Base-by-base conservation (phyloP, 2,888 invertebrate species). In the Dichetophora obliterata region DNA sequence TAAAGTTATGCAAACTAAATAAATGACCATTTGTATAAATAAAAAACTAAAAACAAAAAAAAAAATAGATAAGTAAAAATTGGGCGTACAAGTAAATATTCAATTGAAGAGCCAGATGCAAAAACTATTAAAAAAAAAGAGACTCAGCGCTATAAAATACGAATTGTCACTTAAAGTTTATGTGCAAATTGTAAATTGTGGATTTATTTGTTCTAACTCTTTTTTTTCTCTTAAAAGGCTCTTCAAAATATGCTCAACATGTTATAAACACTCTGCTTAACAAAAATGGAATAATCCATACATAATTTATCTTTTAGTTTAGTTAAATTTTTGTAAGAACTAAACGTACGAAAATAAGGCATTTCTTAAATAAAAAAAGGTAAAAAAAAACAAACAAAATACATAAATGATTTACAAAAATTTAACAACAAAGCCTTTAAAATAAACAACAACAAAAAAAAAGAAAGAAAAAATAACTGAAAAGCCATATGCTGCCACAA, bases 401-500 rank as follows among this genome's bases (percentile, higher is more conserved):
- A 75, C 72, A 65, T 75, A 79, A 77, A 76, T 79, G 78, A 75
- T 74, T 69, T 65, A 80, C 24, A 61, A 73, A 27, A 63, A 27
- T 34, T 24, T 34, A 76, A 59, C 73, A 75, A 80, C 43, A 48
- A 78, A 78, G 59, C 68, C 68, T 68, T 68, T 68, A 66, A 66
- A 54, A 76, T 8, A 69, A 31, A 11, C 70, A 75, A 73, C 75
- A 72, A 59, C 6, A 71, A 75, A 43, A 5, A 70, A 70, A 66
- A 71, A 54, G 68, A 43, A 76, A 61, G 59, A 76, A 66, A 77
- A 52, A 63, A 24, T 22, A 74, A 31, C 31, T 31, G 52, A 69
- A 71, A 82, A 85, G 84, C 85, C 85, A 85, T 81, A 80, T 78
- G 85, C 85, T 85, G 85, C 85, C 85, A 85, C 85, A 84, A 57